Evolutionary conservation across 2,888 invertebrate genomes (phyloP).

Genomic region (Chloroclystis v-ata): DNA sequence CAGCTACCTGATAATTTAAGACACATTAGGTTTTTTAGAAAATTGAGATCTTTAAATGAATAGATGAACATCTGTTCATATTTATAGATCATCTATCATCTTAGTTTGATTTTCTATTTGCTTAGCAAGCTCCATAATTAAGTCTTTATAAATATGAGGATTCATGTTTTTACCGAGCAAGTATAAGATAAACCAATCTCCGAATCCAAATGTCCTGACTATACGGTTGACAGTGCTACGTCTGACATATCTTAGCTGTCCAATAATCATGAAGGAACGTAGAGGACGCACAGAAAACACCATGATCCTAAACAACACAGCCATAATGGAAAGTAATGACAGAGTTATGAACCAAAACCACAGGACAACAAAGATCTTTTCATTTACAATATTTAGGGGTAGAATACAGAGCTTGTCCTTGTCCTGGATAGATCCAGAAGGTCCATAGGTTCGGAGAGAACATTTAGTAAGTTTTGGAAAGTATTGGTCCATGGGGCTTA

Average conservation of each 20-base stretch:
- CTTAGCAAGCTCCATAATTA: constrained; percentile 75
- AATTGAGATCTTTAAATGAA: constrained; percentile 11
- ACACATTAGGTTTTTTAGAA: constrained; percentile 5
- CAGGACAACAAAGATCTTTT: constrained; percentile 85
- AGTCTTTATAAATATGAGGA: constrained; percentile 81
- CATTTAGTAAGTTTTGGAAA: constrained; percentile 85
- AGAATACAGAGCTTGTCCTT: constrained; percentile 84
- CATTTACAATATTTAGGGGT: constrained; percentile 87
- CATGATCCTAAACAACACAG: constrained; percentile 81
- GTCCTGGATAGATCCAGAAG: constrained; percentile 75
- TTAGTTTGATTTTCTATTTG: constrained; percentile 52
- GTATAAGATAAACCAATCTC: constrained; percentile 88
- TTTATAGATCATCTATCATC: constrained; percentile 12
- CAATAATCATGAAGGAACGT: constrained; percentile 79
- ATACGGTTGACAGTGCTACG: constrained; percentile 72
- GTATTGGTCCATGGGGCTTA: constrained; percentile 82
- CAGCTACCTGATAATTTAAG: no score
- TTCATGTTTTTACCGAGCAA: constrained; percentile 87
- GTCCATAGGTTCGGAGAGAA: constrained; percentile 77
- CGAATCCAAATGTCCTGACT: constrained; percentile 76
- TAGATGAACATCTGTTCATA: constrained; percentile 15
- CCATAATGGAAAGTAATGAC: constrained; percentile 78
- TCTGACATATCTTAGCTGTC: constrained; percentile 77
- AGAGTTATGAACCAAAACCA: constrained; percentile 87
- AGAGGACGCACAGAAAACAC: constrained; percentile 77